These are phyloP conservation scores for Sinocyclocheilus anophthalmus DNA, from an alignment of 2,113 vertebrate genomes.

Conservation along the genomic window DNA sequence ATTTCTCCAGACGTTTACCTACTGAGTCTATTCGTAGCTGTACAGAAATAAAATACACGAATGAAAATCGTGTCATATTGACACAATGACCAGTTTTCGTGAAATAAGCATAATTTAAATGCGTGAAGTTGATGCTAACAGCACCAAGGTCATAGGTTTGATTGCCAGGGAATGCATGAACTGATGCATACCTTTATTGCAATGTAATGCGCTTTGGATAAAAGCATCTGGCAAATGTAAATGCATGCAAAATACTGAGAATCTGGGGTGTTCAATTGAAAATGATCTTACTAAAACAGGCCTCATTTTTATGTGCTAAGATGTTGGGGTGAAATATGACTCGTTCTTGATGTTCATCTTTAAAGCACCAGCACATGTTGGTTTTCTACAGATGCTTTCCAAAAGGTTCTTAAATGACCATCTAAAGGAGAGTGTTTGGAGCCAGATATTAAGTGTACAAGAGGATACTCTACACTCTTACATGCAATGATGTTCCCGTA, in stretches of 20 bases:
- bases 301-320: background rate
- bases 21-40: background rate
- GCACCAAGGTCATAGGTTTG: background rate
- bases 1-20: background rate
- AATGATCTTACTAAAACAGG: background rate
- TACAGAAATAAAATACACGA: background rate
- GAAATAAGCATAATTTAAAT: background rate
- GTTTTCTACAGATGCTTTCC: background rate
- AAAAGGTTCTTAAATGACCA: background rate
- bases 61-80: background rate
- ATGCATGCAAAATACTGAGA: background rate
- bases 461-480: slow-evolving; percentile 73
- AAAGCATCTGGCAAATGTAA: background rate
- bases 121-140: background rate
- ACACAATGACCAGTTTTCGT: background rate
- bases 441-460: background rate
- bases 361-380: background rate
- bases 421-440: background rate
- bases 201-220: background rate
- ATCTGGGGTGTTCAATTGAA: background rate
- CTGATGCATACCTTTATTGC: too few relatives aligned
- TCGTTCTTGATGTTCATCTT: background rate
- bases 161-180: too few relatives aligned
- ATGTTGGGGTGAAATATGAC: slow-evolving; percentile 9
- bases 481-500: slow-evolving; percentile 99